A percentile compares a stretch with the other conserved stretches of the same genome.
Conservation (phyloP, 2,797 vertebrate genomes). For the Rhabdophis nuchalis region DNA sequence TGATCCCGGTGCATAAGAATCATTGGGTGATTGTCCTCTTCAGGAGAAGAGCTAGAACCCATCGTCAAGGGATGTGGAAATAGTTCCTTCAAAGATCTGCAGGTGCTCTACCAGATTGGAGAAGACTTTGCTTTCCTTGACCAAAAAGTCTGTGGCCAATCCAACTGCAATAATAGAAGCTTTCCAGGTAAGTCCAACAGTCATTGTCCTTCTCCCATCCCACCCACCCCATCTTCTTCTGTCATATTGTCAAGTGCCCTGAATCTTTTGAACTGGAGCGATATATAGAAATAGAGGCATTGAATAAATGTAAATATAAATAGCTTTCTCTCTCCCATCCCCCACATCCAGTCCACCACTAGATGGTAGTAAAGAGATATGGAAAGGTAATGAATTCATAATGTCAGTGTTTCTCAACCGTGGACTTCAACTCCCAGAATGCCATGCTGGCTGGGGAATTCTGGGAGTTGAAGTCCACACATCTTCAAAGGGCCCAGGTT, state of each 20-base stretch:
- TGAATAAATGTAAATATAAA: background rate
- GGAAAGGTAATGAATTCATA: background rate
- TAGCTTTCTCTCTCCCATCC: background rate
- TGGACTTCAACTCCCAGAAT: background rate
- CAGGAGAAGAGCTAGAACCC: background rate
- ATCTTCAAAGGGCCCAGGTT: background rate
- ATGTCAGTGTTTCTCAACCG: background rate
- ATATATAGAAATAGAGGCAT: background rate
- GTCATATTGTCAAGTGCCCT: background rate
- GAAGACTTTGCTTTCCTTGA: background rate
- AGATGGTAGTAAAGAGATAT: background rate
- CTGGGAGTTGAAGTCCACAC: background rate
- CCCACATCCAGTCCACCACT: background rate
- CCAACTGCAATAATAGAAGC: constrained; percentile 9
- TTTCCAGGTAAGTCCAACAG: background rate
- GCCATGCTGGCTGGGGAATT: background rate
- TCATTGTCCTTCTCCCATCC: background rate
- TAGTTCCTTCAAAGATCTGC: background rate
- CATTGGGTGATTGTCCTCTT: background rate
- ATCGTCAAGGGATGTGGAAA: constrained; percentile 15
- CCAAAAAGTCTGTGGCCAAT: background rate
- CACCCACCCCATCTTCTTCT: background rate
- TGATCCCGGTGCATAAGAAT: background rate
- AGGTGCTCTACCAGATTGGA: background rate
- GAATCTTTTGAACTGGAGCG: background rate